phyloP scores from a whole-genome alignment of 1,140 invertebrate genomes.

The Brachionus paranguensis region DNA sequence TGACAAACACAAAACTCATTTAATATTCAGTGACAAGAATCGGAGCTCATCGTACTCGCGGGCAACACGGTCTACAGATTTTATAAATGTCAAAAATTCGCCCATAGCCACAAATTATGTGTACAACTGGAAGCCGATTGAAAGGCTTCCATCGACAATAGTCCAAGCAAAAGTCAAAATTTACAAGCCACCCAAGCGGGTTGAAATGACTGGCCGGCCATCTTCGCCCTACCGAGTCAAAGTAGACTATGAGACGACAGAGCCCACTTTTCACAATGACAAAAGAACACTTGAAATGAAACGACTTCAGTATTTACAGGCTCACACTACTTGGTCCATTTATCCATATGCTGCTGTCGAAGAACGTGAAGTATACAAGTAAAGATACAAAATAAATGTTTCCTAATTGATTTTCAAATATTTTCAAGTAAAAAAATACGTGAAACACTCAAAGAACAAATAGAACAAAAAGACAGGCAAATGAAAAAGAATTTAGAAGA shows the following conservation, averaged over 20 bases:
- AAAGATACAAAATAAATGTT: neutral
- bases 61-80: neutral
- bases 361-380: constrained; percentile 36
- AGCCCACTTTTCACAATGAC: constrained; percentile 27
- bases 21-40: constrained; percentile 13
- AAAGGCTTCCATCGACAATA: neutral
- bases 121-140: constrained; percentile 32
- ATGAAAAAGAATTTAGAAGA: constrained; percentile 1
- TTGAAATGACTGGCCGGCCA: constrained; percentile 11
- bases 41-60: neutral
- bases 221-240: neutral
- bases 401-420: neutral
- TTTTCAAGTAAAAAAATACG: constrained; percentile 33
- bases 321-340: constrained; percentile 25
- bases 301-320: constrained; percentile 1
- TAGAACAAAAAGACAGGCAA: constrained; percentile 7
- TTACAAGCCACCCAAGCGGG: constrained; percentile 21
- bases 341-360: constrained; percentile 28
- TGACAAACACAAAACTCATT: neutral
- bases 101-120: constrained; percentile 7
- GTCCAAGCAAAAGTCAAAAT: constrained; percentile 36
- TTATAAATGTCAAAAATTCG: constrained; percentile 17
- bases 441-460: constrained; percentile 35
- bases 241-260: constrained; percentile 17
- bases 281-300: constrained; percentile 12